Evolutionary conservation across 1,140 invertebrate species (phyloP), one percentile per base, ranked within the genome.

Genomic region (Drosophila willistoni): DNA sequence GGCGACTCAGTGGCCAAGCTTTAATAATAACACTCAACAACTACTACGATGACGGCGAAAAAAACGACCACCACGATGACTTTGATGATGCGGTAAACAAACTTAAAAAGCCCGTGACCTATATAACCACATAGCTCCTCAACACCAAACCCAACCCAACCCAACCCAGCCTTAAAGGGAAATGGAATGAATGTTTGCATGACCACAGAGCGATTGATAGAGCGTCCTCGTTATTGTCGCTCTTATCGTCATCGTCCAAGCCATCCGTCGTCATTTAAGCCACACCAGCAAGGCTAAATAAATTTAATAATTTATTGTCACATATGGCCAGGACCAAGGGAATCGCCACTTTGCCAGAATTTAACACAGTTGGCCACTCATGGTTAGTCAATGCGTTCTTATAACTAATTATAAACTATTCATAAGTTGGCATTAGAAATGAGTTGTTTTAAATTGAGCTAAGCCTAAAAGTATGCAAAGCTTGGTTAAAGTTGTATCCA

Each of bases 61-160:
- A 29, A 5, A 29, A 29, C 29, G 29, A 29, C 29, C 6, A n/a
- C 41, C 12, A 42, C 44, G 17, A 51, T n/a, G 44, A 51, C 44
- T 51, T 56, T 61, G 64, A 36, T 68, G 71, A 68, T 67, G 82
- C 57, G 75, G 82, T 85, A 87, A 85, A 85, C 79, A 82, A 85
- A 87, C 83, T 70, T 76, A 66, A 79, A 73, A 79, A 63, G 51
- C 79, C 66, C 75, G 71, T 86, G 82, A 85, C 82, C 82, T 68
- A 85, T 76, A 76, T 85, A 84, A 13, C 17, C 44, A 71, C 25
- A 29, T 19, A n/a, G 17, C 33, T 14, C 13, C 33, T 17, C 79
- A 67, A 67, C 57, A 64, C 71, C 36, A 39, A 13, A 5, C 36
- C 12, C 54, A n/a, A 57, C 42, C 61, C 42, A n/a, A 57, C 42